A percentile compares a stretch with the other conserved stretches of the same genome.
Conservation (phyloP, 2,888 invertebrate species). For the Agrilus mali region DNA sequence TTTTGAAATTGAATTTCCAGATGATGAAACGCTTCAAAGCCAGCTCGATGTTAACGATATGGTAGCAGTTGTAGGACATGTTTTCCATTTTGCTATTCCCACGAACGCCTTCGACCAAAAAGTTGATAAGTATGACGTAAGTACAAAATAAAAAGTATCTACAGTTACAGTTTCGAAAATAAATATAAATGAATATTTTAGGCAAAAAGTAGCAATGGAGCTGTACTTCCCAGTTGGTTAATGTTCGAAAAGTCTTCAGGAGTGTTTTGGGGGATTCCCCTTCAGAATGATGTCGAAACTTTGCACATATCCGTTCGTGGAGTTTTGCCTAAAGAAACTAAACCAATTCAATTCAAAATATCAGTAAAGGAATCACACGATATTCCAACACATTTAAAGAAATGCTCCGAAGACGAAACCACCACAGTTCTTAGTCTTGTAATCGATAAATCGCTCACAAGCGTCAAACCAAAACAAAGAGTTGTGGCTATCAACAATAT, state of each 20-base stretch:
- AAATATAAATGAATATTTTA: conserved; percentile 18
- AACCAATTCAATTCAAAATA: conserved; percentile 55
- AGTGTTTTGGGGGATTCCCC: conserved; percentile 64
- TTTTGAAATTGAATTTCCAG: conserved; percentile 22
- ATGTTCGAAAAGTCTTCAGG: conserved; percentile 56
- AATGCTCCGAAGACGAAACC: conserved; percentile 26
- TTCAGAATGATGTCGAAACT: conserved; percentile 51
- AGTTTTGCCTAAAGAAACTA: conserved; percentile 30
- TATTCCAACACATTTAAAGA: conserved; percentile 14
- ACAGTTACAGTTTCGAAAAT: not conserved
- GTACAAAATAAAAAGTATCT: conserved; percentile 13
- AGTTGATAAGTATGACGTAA: conserved; percentile 58
- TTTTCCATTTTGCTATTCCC: conserved; percentile 61
- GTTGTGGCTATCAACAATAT: conserved; percentile 57
- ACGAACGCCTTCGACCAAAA: conserved; percentile 57
- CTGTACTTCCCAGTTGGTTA: conserved; percentile 51
- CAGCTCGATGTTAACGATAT: conserved; percentile 33
- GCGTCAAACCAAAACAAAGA: conserved; percentile 48
- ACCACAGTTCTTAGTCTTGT: conserved; percentile 48
- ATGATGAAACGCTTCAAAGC: conserved; percentile 14
- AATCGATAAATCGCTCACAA: conserved; percentile 51
- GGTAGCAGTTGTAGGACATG: conserved; percentile 55
- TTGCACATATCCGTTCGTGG: conserved; percentile 50
- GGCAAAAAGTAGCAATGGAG: conserved; percentile 32
- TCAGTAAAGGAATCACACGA: conserved; percentile 38